Evolutionary conservation across 1,140 invertebrate genomes (phyloP), one percentile per base, ranked within the genome.

Genomic region (Lordiphosa collinella): DNA sequence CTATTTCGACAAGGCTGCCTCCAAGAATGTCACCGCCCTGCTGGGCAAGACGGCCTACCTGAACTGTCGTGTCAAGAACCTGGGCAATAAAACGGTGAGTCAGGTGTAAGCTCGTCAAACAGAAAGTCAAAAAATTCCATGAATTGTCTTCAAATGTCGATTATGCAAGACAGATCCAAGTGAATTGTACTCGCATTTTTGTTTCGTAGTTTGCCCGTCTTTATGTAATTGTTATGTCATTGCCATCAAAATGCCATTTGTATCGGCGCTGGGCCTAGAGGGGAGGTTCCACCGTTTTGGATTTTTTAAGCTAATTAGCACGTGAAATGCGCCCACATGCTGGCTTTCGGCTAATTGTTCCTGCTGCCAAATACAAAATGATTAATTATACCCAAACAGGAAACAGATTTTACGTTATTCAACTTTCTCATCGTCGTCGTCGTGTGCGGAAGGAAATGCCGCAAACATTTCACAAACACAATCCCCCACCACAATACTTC

Each of bases 1-100:
- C 29, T 89, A 89, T 37, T 89, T 89, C 38, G 88, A 89, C 60
- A 88, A 84, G 65, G 71, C 60, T 18, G 76, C 85, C 22, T 89
- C 87, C 29, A 89, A 89, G 63, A 89, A 89, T 58, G 94, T 96
- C 48, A 96, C 95, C 9, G 94, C 95, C 0, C 90, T 96, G 13
- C 90, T 96, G 31, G 95, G 95, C 50, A 95, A 96, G 84, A 96
- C 94, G 13, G 95, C 95, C 11, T 95, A 95, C 72, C 91, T 96
- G 65, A 95, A 94, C 76, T 96, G 95, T 86, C 91, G 93, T 56
- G 94, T 96, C 34, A 95, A 95, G 90, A 96, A 96, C 89, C 91
- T 96, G 60, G 94, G 94, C 51, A 96, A 96, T 89, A 94, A 95
- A 90, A 96, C 95, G 89, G 95, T 96, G 89, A 93, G 94, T 92